Base-by-base conservation (phyloP, 2,888 invertebrate species). In the Erebia aethiops region DNA sequence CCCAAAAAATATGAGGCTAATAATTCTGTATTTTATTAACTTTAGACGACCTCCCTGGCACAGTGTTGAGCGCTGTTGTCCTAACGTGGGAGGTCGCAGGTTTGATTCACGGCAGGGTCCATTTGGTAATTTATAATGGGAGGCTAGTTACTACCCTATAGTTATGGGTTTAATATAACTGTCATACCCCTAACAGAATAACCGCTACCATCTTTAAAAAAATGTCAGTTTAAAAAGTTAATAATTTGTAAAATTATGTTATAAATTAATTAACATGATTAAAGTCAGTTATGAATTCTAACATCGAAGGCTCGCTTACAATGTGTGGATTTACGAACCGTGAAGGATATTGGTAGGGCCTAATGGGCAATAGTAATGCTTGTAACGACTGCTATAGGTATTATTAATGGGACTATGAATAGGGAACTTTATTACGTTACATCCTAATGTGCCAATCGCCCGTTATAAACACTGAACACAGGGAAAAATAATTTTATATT, bases 261-360 rank as follows among this genome's bases (percentile, higher is more conserved):
- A 57, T 54, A 66, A 66, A 54, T 18, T 66, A 56, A 56, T 66
- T 66, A 56, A 66, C 65, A 43, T 56, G 54, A 65, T 65, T 54
- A 65, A 65, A 65, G 65, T 56, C 14, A 56, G 65, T 65, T 65
- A 56, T 21, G 16, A 46, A 56, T 56, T 62, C 49, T 66, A 57
- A 56, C 56, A 66, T 66, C 65, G 65, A 54, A 51, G 43, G 61
- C 57, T 46, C 52, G 49, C 65, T 66, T 71, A 72, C 67, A 76
- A 74, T 79, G 80, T 70, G 78, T 76, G 77, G 78, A 81, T 86
- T 86, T 83, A 87, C 83, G 84, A 81, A 87, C 84, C 89, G 86
- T 88, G 84, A 82, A 79, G 75, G 74, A 81, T 81, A 82, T 84
- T 83, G 82, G 80, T 81, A 80, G 79, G 73, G 75, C 77, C 77